These are phyloP conservation scores for Aethina tumida DNA, from an alignment of 1,140 invertebrate genomes.

Conservation along the genomic window DNA sequence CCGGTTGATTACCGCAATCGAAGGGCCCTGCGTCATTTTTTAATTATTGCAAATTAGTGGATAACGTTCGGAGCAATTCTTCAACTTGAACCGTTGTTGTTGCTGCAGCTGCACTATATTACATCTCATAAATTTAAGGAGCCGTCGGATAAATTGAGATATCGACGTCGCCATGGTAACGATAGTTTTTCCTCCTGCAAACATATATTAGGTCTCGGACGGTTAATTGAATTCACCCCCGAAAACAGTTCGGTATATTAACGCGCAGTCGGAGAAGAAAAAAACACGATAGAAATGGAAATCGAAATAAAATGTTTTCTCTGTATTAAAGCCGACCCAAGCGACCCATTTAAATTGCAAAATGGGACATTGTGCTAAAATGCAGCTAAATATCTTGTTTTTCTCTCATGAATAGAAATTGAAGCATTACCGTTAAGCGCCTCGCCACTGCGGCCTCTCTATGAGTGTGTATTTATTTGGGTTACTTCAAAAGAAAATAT, in stretches of 20 bases:
- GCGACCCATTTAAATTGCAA: constrained; percentile 18
- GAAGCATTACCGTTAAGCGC: constrained; percentile 13
- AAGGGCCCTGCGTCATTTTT: constrained; percentile 12
- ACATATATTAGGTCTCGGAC: no score
- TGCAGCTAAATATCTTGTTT: constrained; percentile 21
- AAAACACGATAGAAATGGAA: constrained; percentile 10
- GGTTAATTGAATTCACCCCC: constrained; percentile 3
- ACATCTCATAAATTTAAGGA: no score
- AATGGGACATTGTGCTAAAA: constrained; percentile 18
- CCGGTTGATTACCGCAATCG: constrained; percentile 12
- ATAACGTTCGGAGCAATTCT: no score
- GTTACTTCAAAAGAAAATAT: no score
- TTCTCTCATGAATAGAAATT: constrained; percentile 23
- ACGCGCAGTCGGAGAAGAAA: background rate
- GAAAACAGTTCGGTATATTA: constrained; percentile 2
- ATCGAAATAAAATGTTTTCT: constrained; percentile 7
- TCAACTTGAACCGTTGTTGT: no score
- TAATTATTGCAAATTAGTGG: no score
- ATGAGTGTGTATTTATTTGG: no score
- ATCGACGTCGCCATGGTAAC: no score
- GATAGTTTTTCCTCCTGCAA: no score
- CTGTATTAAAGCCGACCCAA: background rate
- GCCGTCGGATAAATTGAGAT: no score
- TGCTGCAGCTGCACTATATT: no score
- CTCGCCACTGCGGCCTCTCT: no score